phyloP scores from a whole-genome alignment of 2,888 invertebrate genomes.

The Elysia crispata region DNA sequence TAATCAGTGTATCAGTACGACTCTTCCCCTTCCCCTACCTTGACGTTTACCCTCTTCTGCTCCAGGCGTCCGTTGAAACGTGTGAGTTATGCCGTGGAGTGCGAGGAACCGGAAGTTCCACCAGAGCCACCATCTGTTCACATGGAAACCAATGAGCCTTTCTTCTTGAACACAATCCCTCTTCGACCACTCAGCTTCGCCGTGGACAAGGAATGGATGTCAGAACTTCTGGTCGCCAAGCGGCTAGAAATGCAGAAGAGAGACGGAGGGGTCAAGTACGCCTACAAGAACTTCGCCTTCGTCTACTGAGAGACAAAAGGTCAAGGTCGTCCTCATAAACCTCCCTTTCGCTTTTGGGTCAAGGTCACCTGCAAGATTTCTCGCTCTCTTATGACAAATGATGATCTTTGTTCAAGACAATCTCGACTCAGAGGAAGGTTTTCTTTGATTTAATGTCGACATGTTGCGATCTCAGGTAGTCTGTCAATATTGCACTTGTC shows the following conservation, averaged over 20 bases:
- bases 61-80: constrained; percentile 64
- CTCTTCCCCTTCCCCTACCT: too few relatives aligned
- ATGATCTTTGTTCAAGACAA: too few relatives aligned
- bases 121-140: constrained; percentile 69
- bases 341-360: too few relatives aligned
- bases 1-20: too few relatives aligned
- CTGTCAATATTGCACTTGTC: too few relatives aligned
- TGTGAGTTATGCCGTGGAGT: constrained; percentile 67
- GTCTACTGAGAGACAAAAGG: constrained; percentile 61
- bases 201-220: constrained; percentile 74
- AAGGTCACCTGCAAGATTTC: too few relatives aligned
- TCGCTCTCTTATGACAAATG: too few relatives aligned
- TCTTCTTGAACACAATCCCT: constrained; percentile 76
- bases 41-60: too few relatives aligned
- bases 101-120: constrained; percentile 63
- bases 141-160: constrained; percentile 75
- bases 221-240: constrained; percentile 74
- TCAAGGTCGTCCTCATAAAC: too few relatives aligned
- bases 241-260: constrained; percentile 73
- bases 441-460: too few relatives aligned
- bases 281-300: constrained; percentile 73
- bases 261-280: constrained; percentile 69
- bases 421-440: too few relatives aligned
- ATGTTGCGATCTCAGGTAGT: too few relatives aligned
- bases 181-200: constrained; percentile 67